These are phyloP conservation scores for Caenorhabditis virilis DNA, from an alignment of 2,888 invertebrate genomes.

Conservation along the genomic window DNA sequence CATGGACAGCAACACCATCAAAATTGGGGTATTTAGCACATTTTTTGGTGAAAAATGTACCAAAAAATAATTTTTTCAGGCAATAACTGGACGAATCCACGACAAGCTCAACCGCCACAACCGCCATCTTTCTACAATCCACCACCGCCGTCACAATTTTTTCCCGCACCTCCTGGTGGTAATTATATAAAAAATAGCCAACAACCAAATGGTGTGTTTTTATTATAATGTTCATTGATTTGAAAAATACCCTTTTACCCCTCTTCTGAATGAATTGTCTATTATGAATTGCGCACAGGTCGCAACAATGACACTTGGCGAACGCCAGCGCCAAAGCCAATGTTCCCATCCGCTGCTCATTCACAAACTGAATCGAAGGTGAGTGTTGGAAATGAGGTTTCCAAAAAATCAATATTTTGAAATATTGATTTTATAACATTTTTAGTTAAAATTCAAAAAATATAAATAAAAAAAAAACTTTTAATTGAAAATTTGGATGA, in stretches of 20 bases:
- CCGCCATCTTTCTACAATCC: neutral
- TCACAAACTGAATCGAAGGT: too few species aligned
- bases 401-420: too few species aligned
- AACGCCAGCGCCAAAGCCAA: conserved; percentile 2
- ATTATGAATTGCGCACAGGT: neutral
- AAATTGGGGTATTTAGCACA: neutral
- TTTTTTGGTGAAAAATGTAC: too few species aligned
- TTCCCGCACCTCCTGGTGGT: conserved; percentile 5
- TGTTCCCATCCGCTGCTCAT: conserved; percentile 2
- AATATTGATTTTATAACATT: too few species aligned
- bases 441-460: too few species aligned
- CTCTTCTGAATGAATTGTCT: neutral
- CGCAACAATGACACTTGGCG: conserved; percentile 2
- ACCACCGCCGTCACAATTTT: conserved; percentile 6
- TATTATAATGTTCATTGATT: neutral
- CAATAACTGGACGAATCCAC: too few species aligned
- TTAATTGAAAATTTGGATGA: too few species aligned
- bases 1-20: conserved; percentile 1
- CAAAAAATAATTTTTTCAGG: too few species aligned
- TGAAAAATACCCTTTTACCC: neutral
- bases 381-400: too few species aligned
- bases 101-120: neutral
- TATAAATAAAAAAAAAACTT: too few species aligned
- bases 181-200: conserved; percentile 2
- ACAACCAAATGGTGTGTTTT: conserved; percentile 5